A percentile compares a stretch with the other conserved stretches of the same genome.
Evolutionary conservation across 2,888 invertebrate genomes (phyloP).

Genomic region (Chydorus sphaericus): DNA sequence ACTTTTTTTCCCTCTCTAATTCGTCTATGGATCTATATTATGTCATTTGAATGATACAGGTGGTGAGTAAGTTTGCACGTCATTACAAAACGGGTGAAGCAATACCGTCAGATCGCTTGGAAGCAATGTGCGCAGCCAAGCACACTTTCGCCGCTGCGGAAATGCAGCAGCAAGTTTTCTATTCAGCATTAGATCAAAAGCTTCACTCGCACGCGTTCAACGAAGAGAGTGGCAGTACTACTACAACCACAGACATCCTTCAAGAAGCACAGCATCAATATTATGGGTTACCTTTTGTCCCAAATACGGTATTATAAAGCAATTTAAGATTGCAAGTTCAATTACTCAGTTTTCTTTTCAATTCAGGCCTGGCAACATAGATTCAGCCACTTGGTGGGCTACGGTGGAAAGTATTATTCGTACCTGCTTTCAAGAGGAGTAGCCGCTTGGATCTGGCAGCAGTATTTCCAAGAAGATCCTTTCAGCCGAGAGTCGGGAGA

Average conservation of each 20-base stretch:
- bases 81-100: slow-evolving; percentile 79
- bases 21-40: not conserved
- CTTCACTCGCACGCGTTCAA: slow-evolving; percentile 51
- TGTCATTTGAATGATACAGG: slow-evolving; percentile 34
- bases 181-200: slow-evolving; percentile 77
- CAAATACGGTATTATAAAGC: slow-evolving; percentile 50
- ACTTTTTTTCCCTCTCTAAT: not conserved
- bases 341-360: not conserved
- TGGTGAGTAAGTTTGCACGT: slow-evolving; percentile 68
- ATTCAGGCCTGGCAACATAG: slow-evolving; percentile 79
- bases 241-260: slow-evolving; percentile 53
- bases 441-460: slow-evolving; percentile 84
- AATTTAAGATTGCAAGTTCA: not conserved
- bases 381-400: slow-evolving; percentile 92
- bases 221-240: slow-evolving; percentile 22
- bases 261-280: slow-evolving; percentile 62
- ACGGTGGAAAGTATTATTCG: slow-evolving; percentile 97
- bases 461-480: slow-evolving; percentile 63
- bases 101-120: slow-evolving; percentile 63
- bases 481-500: slow-evolving; percentile 63
- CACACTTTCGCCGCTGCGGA: slow-evolving; percentile 78
- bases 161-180: slow-evolving; percentile 77
- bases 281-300: slow-evolving; percentile 72
- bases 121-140: slow-evolving; percentile 68
- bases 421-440: slow-evolving; percentile 89